Evolutionary conservation across 2,797 vertebrate species (phyloP).

Genomic region (Danio choprae): DNA sequence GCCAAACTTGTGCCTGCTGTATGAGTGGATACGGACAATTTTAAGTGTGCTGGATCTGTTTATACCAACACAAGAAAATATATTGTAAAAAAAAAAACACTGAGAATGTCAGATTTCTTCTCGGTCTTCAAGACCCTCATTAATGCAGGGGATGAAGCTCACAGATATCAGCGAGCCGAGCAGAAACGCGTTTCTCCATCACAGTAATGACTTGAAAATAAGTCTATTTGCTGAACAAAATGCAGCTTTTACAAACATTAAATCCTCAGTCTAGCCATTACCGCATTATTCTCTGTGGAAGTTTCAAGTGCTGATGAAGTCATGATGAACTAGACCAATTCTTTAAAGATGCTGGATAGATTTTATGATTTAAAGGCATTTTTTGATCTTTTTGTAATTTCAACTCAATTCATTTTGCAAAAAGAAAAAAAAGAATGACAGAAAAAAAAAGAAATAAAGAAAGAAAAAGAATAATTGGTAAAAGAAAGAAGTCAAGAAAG

Average conservation of each 20-base stretch:
- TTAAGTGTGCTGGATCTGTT: conserved; percentile 18
- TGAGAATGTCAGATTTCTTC: conserved; percentile 32
- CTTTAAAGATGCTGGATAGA: neutral
- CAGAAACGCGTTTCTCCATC: neutral
- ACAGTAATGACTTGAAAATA: neutral
- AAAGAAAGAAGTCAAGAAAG: neutral
- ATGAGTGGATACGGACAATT: neutral
- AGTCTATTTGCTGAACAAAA: conserved; percentile 24
- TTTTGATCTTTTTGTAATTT: neutral
- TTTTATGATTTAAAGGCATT: neutral
- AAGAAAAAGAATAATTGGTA: neutral
- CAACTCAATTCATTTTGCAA: neutral
- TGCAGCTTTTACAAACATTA: neutral
- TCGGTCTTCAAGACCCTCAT: conserved; percentile 19
- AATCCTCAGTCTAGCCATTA: neutral
- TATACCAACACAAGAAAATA: conserved; percentile 25
- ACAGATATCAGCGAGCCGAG: conserved; percentile 7
- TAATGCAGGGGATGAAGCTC: conserved; percentile 31
- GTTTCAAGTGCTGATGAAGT: neutral
- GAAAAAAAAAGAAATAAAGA: neutral
- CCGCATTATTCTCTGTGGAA: neutral
- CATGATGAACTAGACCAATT: neutral
- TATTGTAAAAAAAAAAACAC: conserved; percentile 6
- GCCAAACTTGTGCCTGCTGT: conserved; percentile 34
- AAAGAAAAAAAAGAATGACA: neutral